Base-by-base conservation (phyloP, 2,888 invertebrate species). In the Gari tellinella region DNA sequence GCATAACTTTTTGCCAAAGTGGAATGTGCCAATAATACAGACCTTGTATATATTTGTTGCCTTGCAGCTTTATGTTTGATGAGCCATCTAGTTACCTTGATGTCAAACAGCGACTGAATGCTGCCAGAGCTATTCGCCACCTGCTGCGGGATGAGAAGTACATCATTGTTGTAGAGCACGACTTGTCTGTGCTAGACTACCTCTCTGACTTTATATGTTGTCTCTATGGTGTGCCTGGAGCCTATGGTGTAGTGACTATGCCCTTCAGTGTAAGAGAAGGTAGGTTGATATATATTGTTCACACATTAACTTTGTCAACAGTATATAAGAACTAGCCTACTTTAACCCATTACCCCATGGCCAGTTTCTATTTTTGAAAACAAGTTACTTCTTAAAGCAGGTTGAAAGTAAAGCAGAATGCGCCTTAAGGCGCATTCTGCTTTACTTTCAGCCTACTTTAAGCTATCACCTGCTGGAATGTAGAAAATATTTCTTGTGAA, bases 251-350 rank as follows among this genome's bases (percentile, higher is more conserved):
- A 63, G 99, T 99, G 72, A 99, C 99, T 92, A 97, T 99, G 97
- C 99, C 99, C 58, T 99, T 98, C 94, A 99, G 99, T 25, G 99
- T 99, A 8, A 94, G 99, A 87, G 99, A 99, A 96, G 99, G 99
- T 94, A 92, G n/a, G n/a, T n/a, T n/a, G n/a, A n/a, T n/a, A n/a
- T n/a, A n/a, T n/a, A n/a, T n/a, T n/a, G n/a, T n/a, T n/a, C n/a
- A n/a, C n/a, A n/a, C n/a, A n/a, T n/a, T n/a, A n/a, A n/a, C n/a
- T n/a, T n/a, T n/a, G n/a, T n/a, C n/a, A n/a, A n/a, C n/a, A n/a
- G n/a, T n/a, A n/a, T n/a, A n/a, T n/a, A n/a, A n/a, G n/a, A n/a
- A n/a, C n/a, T n/a, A n/a, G n/a, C n/a, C n/a, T n/a, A n/a, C n/a
- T n/a, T n/a, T n/a, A n/a, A n/a, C n/a, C n/a, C n/a, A n/a, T n/a